Evolutionary conservation across 2,888 invertebrate species (phyloP).

Genomic region (Phrixothrix hirtus): DNA sequence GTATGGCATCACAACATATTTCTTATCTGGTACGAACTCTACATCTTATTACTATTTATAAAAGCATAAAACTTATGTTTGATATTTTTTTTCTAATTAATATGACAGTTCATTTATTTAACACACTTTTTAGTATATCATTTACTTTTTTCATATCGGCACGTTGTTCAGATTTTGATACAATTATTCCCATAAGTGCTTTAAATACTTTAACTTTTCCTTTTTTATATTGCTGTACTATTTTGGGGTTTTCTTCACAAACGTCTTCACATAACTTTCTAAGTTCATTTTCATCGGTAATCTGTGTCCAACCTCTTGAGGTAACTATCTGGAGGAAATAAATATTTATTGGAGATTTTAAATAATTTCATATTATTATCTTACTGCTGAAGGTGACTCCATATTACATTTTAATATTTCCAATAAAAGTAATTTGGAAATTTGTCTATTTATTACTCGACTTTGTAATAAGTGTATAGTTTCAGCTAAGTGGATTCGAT

Average conservation of each 20-base stretch:
- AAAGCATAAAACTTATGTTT: too few species aligned
- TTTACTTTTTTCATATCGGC: constrained; percentile 70
- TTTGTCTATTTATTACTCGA: constrained; percentile 15
- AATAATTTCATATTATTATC: background rate
- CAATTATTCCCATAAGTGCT: constrained; percentile 66
- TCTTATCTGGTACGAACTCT: too few species aligned
- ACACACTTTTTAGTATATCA: constrained; percentile 63
- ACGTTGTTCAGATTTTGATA: constrained; percentile 63
- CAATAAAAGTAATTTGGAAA: constrained; percentile 11
- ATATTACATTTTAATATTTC: constrained; percentile 15
- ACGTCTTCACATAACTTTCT: constrained; percentile 64
- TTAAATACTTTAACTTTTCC: constrained; percentile 73
- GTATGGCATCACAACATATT: too few species aligned
- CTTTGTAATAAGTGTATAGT: constrained; percentile 17
- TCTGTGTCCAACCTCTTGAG: constrained; percentile 66
- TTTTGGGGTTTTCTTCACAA: constrained; percentile 66
- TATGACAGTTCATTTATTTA: too few species aligned
- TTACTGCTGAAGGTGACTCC: constrained; percentile 39
- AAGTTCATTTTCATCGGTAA: constrained; percentile 65
- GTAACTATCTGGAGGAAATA: constrained; percentile 21
- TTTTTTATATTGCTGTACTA: constrained; percentile 66
- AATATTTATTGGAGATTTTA: background rate
- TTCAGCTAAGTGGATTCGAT: constrained; percentile 11
- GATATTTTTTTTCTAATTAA: too few species aligned
- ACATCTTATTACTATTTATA: too few species aligned